Evolutionary conservation across 2,888 invertebrate genomes (phyloP), one percentile per base, ranked within the genome.

Genomic region (Acleris literana): DNA sequence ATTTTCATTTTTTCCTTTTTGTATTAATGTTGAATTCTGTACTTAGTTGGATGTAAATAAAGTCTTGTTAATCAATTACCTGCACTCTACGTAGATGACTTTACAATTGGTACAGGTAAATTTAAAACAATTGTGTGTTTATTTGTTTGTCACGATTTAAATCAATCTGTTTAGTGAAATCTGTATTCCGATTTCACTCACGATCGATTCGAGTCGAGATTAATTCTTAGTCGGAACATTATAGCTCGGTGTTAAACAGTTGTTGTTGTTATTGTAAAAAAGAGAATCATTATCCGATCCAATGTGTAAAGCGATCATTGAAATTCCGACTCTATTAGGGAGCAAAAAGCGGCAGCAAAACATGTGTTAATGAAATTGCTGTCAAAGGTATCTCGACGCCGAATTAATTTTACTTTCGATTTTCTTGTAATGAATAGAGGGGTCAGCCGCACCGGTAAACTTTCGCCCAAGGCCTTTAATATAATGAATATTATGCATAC

Each of bases 391-490:
- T 86, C 81, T 84, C 74, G 68, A 74, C 75, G 72, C 77, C 77
- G 85, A 87, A 86, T 88, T 88, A 85, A 90, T 89, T 90, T 90
- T 85, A 87, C 90, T 90, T 90, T 92, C 88, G 84, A 85, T 90
- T 85, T 85, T 85, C 79, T 82, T 83, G 77, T 87, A 86, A 89
- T 90, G 89, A 88, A 87, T 83, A 81, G 84, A 78, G 85, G 83
- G 90, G 90, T 90, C 90, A 87, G 81, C 74, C 74, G 74, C 70
- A 71, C 73, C 74, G 76, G 78, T 82, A 82, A 78, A 87, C 90
- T 90, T 90, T 90, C 88, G 90, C 87, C 84, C 70, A 75, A 69
- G 85, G 88, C 86, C 68, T 74, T 73, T 76, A 77, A 75, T 85
- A 80, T 85, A 83, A 87, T 84, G 76, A 79, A 75, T 82, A 71